A percentile compares a stretch with the other conserved stretches of the same genome.
These are phyloP conservation scores for Motacilla tschutschensis DNA, from an alignment of 2,113 vertebrate species.

Conservation along the genomic window DNA sequence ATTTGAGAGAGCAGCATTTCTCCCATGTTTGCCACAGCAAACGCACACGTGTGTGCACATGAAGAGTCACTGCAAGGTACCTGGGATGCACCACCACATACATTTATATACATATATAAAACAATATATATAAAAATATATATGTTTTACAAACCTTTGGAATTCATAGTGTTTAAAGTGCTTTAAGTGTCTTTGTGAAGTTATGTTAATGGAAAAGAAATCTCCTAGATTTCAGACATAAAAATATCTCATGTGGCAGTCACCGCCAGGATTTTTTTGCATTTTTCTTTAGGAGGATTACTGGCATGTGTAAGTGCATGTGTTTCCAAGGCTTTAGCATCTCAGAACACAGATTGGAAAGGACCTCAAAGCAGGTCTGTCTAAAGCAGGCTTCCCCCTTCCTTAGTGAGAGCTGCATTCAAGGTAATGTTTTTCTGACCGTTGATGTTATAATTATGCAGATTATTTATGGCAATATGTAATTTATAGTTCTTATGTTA, in stretches of 20 bases:
- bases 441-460: background rate
- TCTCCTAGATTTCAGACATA: background rate
- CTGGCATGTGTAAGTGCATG: rapidly evolving
- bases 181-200: background rate
- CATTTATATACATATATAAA: background rate
- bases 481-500: background rate
- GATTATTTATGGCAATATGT: background rate
- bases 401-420: background rate
- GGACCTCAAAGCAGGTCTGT: background rate
- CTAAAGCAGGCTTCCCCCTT: background rate
- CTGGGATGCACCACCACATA: no score
- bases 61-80: no score
- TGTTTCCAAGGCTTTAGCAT: background rate
- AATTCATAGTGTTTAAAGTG: background rate
- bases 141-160: background rate
- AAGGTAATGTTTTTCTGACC: background rate
- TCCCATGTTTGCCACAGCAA: background rate
- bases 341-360: background rate
- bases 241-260: rapidly evolving
- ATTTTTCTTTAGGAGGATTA: background rate
- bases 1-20: background rate
- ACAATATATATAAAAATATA: background rate
- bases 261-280: background rate
- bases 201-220: background rate
- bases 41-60: rapidly evolving